Conservation (phyloP, 92 coral and sea anemone species). For the Pocillopora meandrina region DNA sequence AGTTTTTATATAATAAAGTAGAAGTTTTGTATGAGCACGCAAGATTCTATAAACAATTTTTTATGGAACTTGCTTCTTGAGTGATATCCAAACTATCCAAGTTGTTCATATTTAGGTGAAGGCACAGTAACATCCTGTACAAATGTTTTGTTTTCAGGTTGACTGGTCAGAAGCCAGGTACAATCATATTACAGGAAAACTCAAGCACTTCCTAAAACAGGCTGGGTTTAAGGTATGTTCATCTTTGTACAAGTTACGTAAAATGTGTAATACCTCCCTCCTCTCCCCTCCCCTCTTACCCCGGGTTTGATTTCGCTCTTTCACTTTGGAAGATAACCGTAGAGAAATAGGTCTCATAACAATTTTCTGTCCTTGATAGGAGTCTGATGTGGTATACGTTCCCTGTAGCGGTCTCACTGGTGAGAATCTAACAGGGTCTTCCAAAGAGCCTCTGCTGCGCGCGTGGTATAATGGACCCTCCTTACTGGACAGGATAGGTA, state of each 20-base stretch:
- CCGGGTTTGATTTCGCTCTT: no score
- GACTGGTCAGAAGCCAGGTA: slow-evolving; percentile 92
- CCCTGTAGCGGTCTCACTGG: slow-evolving; percentile 99
- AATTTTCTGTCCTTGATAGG: slow-evolving; percentile 35
- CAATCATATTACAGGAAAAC: slow-evolving; percentile 75
- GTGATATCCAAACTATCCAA: no score
- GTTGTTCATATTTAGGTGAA: no score
- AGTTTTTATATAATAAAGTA: background rate
- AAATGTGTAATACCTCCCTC: no score
- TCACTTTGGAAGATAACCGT: no score
- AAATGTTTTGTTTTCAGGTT: slow-evolving; percentile 51
- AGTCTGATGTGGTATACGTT: slow-evolving; percentile 87
- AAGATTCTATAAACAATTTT: background rate
- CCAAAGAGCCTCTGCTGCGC: slow-evolving; percentile 61
- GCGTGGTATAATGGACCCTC: slow-evolving; percentile 90
- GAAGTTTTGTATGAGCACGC: background rate
- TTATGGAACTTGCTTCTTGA: no score
- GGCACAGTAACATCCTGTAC: no score
- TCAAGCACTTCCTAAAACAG: slow-evolving; percentile 89
- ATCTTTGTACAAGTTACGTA: background rate
- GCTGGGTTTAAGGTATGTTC: slow-evolving; percentile 93
- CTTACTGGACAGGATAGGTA: slow-evolving; percentile 91
- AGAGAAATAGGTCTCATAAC: no score
- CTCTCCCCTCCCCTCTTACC: no score
- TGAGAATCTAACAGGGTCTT: slow-evolving; percentile 74